These are phyloP conservation scores for Poecilia picta DNA, from an alignment of 2,797 vertebrate species.

Conservation along the genomic window DNA sequence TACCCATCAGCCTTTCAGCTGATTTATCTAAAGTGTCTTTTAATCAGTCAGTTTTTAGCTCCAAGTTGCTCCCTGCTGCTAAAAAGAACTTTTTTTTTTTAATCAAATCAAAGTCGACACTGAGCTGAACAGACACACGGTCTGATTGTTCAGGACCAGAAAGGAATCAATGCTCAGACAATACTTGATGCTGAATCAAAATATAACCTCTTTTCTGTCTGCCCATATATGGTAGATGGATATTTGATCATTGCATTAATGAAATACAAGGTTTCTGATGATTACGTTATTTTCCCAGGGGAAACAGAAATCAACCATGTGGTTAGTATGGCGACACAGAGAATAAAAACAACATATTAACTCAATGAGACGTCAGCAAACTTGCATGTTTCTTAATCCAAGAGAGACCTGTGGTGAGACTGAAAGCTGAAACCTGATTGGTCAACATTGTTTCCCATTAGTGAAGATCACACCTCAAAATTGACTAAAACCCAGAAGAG, in stretches of 20 bases:
- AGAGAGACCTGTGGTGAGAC: background rate
- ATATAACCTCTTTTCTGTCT: too few species aligned
- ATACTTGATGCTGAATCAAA: too few species aligned
- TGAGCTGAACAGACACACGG: too few species aligned
- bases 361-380: background rate
- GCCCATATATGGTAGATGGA: background rate
- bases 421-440: background rate
- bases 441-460: background rate
- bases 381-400: background rate
- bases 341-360: background rate
- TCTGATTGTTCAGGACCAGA: too few species aligned
- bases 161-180: too few species aligned
- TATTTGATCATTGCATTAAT: background rate
- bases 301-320: background rate
- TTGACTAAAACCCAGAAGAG: background rate
- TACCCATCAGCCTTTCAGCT: constrained; percentile 5
- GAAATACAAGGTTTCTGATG: background rate
- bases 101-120: too few species aligned
- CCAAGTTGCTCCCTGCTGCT: background rate
- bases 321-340: background rate
- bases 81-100: too few species aligned
- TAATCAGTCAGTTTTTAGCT: constrained; percentile 8
- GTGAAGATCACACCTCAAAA: background rate
- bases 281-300: background rate
- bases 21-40: constrained; percentile 25